These are phyloP conservation scores for Vanessa tameamea DNA, from an alignment of 1,140 invertebrate genomes.

Conservation along the genomic window DNA sequence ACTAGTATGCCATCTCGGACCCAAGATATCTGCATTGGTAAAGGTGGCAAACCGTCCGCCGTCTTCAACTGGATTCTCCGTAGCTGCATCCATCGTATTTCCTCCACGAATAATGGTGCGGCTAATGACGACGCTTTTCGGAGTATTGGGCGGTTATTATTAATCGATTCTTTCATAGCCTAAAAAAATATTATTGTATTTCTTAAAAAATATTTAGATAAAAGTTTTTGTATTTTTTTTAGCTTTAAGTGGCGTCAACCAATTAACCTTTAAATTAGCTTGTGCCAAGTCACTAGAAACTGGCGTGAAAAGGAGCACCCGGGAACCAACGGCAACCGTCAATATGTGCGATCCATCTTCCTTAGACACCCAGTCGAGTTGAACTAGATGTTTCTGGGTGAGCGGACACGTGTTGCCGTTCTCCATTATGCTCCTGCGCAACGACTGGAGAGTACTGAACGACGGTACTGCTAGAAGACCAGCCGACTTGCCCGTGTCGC, in stretches of 20 bases:
- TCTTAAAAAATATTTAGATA: too few species aligned
- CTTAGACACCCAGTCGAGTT: slow-evolving; percentile 99
- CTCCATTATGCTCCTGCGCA: slow-evolving; percentile 93
- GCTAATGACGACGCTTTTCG: slow-evolving; percentile 93
- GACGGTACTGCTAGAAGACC: slow-evolving; percentile 93
- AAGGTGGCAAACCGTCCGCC: slow-evolving; percentile 95
- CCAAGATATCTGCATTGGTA: slow-evolving; percentile 99
- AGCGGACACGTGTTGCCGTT: slow-evolving; percentile 94
- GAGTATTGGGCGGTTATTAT: slow-evolving; percentile 89
- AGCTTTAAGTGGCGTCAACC: background rate
- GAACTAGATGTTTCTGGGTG: slow-evolving; percentile 93
- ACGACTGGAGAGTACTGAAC: slow-evolving; percentile 94
- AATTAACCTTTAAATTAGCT: slow-evolving; percentile 89
- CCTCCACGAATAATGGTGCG: slow-evolving; percentile 90
- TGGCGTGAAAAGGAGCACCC: slow-evolving; percentile 92
- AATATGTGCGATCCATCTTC: slow-evolving; percentile 99
- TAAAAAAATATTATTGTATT: slow-evolving; percentile 39
- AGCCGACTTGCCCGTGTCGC: slow-evolving; percentile 76
- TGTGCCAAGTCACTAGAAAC: slow-evolving; percentile 94
- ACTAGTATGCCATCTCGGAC: slow-evolving; percentile 98
- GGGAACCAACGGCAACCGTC: slow-evolving; percentile 97
- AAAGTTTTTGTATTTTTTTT: too few species aligned
- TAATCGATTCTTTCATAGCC: slow-evolving; percentile 90
- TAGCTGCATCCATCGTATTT: slow-evolving; percentile 97
- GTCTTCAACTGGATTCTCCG: slow-evolving; percentile 94